phyloP scores from a whole-genome alignment of 2,113 vertebrate species.

The Saguinus imperator region DNA sequence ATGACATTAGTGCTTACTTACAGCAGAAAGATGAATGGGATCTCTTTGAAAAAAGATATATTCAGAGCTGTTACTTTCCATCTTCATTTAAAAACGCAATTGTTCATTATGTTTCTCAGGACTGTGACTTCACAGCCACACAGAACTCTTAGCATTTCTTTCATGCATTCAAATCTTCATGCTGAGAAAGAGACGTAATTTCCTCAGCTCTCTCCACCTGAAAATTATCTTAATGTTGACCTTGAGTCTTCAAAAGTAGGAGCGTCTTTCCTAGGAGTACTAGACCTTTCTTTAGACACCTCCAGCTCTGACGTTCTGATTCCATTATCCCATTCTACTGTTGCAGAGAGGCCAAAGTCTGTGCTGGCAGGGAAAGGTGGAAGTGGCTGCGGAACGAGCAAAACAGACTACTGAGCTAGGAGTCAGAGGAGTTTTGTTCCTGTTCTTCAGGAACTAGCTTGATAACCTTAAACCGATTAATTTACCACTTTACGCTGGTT shows the following conservation, averaged over 20 bases:
- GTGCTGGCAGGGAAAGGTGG: too few species aligned
- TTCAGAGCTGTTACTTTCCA: neutral
- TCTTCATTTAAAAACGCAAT: slow-evolving; percentile 15
- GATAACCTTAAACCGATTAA: neutral
- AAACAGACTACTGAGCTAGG: neutral
- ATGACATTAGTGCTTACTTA: slow-evolving; percentile 44
- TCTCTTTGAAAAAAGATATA: slow-evolving; percentile 41
- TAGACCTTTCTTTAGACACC: neutral
- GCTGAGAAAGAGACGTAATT: neutral
- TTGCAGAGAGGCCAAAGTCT: neutral
- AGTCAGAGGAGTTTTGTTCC: neutral
- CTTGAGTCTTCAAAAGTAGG: neutral
- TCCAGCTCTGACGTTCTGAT: neutral
- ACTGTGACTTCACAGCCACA: neutral
- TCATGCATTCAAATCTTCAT: neutral
- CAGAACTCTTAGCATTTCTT: neutral
- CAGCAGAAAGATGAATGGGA: slow-evolving; percentile 48
- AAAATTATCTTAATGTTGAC: neutral
- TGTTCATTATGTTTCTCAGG: slow-evolving; percentile 14
- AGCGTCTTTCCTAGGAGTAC: neutral
- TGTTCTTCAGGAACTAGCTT: neutral
- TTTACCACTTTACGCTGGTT: neutral
- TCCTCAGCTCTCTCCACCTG: neutral
- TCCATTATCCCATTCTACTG: neutral
- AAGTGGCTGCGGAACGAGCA: neutral